These are phyloP conservation scores for Metopolophium dirhodum DNA, from an alignment of 1,140 invertebrate genomes.

Conservation along the genomic window DNA sequence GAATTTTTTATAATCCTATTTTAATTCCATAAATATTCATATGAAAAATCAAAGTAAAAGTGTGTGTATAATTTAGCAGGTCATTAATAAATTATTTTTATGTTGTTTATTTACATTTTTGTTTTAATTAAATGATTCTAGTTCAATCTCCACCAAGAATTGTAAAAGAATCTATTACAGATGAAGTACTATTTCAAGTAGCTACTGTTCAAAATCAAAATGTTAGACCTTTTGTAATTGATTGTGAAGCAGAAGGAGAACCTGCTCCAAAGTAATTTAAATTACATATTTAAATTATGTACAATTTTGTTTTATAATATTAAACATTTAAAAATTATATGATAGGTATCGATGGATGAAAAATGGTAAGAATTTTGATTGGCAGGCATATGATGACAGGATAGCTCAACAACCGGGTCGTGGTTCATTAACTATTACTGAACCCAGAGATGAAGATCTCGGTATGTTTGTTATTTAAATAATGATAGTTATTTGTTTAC, in stretches of 20 bases:
- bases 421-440: constrained; percentile 88
- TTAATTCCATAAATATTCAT: too few relatives aligned
- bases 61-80: too few relatives aligned
- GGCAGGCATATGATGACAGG: constrained; percentile 88
- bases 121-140: constrained; percentile 62
- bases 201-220: constrained; percentile 79
- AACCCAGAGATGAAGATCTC: constrained; percentile 88
- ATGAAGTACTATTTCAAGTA: constrained; percentile 91
- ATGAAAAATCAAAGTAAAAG: too few relatives aligned
- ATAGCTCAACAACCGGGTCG: constrained; percentile 91
- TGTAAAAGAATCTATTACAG: constrained; percentile 87
- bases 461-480: constrained; percentile 63
- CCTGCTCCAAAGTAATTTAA: constrained; percentile 81
- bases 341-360: constrained; percentile 93
- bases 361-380: constrained; percentile 91
- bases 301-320: neutral
- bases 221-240: constrained; percentile 92
- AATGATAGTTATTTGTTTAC: neutral
- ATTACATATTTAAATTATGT: neutral
- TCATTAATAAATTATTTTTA: neutral
- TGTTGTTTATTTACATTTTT: neutral
- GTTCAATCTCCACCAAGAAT: constrained; percentile 87
- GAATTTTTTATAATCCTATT: too few relatives aligned
- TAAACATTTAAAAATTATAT: constrained; percentile 58
- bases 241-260: constrained; percentile 92